Evolutionary conservation across 2,113 vertebrate genomes (phyloP).

Genomic region (Chamaea fasciata): DNA sequence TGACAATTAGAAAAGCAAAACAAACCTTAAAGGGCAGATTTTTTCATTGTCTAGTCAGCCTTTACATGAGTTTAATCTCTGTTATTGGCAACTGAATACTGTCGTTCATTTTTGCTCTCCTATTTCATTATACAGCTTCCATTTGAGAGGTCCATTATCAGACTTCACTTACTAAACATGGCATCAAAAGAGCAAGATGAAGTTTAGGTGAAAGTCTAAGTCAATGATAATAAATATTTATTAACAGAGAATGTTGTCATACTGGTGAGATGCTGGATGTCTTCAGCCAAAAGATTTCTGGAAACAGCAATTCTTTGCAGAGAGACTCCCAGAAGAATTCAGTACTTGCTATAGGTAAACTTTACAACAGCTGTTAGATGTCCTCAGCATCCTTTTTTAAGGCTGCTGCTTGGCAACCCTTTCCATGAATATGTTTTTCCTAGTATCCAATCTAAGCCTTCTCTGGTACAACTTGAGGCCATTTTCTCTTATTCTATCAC

Average conservation of each 20-base stretch:
- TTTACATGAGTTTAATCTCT: neutral
- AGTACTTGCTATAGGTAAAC: neutral
- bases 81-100: neutral
- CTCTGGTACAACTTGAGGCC: neutral
- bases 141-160: neutral
- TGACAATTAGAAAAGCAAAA: neutral
- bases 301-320: neutral
- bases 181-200: neutral
- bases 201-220: neutral
- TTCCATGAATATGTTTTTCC: neutral
- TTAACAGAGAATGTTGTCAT: neutral
- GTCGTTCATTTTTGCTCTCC: neutral
- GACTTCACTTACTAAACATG: neutral
- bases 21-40: neutral
- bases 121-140: neutral
- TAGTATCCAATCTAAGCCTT: neutral
- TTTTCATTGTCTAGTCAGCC: neutral
- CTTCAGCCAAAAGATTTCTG: neutral
- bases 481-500: neutral
- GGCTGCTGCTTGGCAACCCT: neutral
- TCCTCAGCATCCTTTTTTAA: neutral
- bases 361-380: neutral
- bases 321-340: neutral
- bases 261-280: neutral
- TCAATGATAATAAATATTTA: neutral